These are phyloP conservation scores for Willisornis vidua DNA, from an alignment of 2,113 vertebrate species.

Conservation along the genomic window DNA sequence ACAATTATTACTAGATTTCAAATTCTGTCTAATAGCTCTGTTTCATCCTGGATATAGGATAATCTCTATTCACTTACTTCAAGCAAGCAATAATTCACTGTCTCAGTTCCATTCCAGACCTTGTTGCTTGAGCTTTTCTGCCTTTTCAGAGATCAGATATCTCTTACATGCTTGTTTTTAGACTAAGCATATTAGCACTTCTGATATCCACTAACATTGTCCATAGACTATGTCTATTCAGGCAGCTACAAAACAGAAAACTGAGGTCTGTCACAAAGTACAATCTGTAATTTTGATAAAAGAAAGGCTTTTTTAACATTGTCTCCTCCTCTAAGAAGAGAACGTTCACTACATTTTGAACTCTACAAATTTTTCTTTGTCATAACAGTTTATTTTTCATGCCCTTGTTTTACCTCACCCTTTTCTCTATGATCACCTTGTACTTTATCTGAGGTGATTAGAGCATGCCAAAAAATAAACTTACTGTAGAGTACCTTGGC, in stretches of 20 bases:
- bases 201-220: not conserved
- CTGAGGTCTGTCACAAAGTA: not conserved
- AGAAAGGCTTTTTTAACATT: not conserved
- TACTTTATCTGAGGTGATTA: constrained; percentile 12
- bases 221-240: not conserved
- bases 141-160: not conserved
- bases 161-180: not conserved
- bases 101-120: not conserved
- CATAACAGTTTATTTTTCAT: not conserved
- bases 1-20: not conserved
- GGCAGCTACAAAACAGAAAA: not conserved
- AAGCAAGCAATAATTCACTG: not conserved
- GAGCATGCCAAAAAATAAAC: constrained; percentile 37
- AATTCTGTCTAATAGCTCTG: not conserved
- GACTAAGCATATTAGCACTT: not conserved
- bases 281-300: not conserved
- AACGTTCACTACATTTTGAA: not conserved
- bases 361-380: not conserved
- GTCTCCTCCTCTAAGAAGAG: not conserved
- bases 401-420: not conserved
- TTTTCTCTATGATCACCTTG: constrained; percentile 14
- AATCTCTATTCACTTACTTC: not conserved
- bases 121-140: not conserved
- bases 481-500: constrained; percentile 31
- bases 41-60: not conserved